Conservation (phyloP, 2,113 vertebrate genomes). For the Sardina pilchardus region DNA sequence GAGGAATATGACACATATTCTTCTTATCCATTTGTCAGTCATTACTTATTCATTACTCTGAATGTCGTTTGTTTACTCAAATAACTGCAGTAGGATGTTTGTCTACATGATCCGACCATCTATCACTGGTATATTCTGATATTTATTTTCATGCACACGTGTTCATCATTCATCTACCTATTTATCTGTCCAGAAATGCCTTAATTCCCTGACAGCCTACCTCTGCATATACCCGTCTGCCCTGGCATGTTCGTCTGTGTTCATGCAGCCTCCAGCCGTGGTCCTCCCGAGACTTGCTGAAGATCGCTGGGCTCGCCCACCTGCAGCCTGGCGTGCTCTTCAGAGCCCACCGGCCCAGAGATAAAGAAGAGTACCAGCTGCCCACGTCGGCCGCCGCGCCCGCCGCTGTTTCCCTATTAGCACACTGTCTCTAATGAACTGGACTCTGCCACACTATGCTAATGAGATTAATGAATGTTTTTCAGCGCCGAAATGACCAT, state of each 20-base stretch:
- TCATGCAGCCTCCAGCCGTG: not conserved
- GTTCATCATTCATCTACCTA: not conserved
- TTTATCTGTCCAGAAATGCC: not conserved
- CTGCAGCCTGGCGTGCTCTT: slow-evolving; percentile 58
- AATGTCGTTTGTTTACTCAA: not conserved
- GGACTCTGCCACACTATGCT: slow-evolving; percentile 63
- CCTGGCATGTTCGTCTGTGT: not conserved
- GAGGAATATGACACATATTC: not conserved
- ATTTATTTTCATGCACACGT: not conserved
- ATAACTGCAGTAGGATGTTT: not conserved
- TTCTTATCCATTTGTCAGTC: not conserved
- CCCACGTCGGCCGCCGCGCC: slow-evolving; percentile 33
- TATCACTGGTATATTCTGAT: not conserved
- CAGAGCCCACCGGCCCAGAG: slow-evolving; percentile 66
- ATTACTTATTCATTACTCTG: not conserved
- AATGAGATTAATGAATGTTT: slow-evolving; percentile 71
- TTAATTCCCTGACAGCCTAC: not conserved
- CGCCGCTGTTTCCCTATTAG: slow-evolving; percentile 53
- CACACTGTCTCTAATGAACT: slow-evolving; percentile 69
- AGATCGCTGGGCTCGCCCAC: not conserved
- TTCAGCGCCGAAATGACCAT: slow-evolving; percentile 67
- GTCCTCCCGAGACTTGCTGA: not conserved
- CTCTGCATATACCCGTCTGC: not conserved
- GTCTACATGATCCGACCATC: not conserved
- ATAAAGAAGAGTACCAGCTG: slow-evolving; percentile 45